Conservation (phyloP, 2,888 invertebrate species). For the Drosophila helvetica region DNA sequence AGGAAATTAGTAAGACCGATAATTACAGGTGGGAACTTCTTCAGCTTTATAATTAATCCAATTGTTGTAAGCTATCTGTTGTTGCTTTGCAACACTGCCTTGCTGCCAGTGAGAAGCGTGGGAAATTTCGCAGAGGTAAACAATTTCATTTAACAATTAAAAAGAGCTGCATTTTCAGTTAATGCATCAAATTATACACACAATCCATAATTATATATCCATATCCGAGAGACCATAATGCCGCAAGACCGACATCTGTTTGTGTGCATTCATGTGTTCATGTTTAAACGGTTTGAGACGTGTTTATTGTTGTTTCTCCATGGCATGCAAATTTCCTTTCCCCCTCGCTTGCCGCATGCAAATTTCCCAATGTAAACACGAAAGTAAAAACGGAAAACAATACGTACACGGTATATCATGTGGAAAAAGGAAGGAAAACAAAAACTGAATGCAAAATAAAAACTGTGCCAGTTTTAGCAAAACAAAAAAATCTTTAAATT, state of each 20-base stretch:
- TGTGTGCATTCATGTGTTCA: constrained; percentile 5
- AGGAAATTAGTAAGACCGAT: no score
- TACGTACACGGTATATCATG: background rate
- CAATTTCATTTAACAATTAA: background rate
- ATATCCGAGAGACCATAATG: constrained; percentile 6
- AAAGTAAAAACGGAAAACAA: constrained; percentile 23
- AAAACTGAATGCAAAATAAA: constrained; percentile 29
- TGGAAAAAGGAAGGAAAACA: constrained; percentile 13
- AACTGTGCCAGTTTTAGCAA: constrained; percentile 39
- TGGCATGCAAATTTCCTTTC: constrained; percentile 50
- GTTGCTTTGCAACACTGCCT: background rate
- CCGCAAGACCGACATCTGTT: background rate
- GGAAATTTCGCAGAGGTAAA: constrained; percentile 6
- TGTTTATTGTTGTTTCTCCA: constrained; percentile 40
- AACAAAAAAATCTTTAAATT: constrained; percentile 12
- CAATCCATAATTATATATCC: background rate
- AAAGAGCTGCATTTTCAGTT: background rate
- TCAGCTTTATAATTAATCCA: background rate
- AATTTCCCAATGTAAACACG: constrained; percentile 29
- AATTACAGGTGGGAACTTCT: no score
- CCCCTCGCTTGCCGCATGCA: constrained; percentile 33
- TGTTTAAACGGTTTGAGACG: constrained; percentile 28
- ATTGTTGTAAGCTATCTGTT: no score
- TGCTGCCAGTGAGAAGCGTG: background rate
- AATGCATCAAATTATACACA: constrained; percentile 1